A percentile compares a stretch with the other conserved stretches of the same genome.
Conservation (phyloP, 2,113 vertebrate genomes). For the Neodontobutis hainanensis region DNA sequence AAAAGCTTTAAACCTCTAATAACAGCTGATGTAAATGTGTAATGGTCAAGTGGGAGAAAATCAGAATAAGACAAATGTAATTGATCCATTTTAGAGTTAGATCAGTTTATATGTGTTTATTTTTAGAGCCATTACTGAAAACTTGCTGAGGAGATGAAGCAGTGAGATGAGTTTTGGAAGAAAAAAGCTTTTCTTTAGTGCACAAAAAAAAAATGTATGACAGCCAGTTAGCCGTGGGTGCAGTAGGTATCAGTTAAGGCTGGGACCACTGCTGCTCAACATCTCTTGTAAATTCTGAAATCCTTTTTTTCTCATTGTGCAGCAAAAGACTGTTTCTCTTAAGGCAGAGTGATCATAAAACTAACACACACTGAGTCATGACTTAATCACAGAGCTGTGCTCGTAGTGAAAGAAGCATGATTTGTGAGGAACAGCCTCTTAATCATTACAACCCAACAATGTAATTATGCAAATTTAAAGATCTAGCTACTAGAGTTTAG, state of each 20-base stretch:
- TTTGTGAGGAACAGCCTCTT: constrained; percentile 1
- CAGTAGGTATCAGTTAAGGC: constrained; percentile 24
- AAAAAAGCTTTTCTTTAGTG: constrained; percentile 15
- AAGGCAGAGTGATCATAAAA: constrained; percentile 25
- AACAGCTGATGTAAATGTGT: too few relatives aligned
- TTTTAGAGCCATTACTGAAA: too few relatives aligned
- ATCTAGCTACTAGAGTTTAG: constrained; percentile 56
- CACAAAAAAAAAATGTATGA: constrained; percentile 37
- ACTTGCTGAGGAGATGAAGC: neutral
- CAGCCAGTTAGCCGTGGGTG: constrained; percentile 29
- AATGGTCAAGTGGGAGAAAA: too few relatives aligned
- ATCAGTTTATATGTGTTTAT: too few relatives aligned
- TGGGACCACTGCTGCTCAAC: constrained; percentile 19
- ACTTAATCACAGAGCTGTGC: constrained; percentile 37
- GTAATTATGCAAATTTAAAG: constrained; percentile 73
- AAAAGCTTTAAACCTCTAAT: too few relatives aligned
- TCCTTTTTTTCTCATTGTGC: constrained; percentile 13
- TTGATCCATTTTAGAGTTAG: too few relatives aligned
- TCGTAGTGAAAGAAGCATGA: constrained; percentile 1
- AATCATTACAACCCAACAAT: constrained; percentile 45
- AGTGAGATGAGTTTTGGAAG: neutral
- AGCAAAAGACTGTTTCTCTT: constrained; percentile 15
- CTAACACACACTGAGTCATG: constrained; percentile 51
- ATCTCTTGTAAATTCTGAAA: constrained; percentile 24
- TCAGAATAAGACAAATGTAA: too few relatives aligned